Base-by-base conservation (phyloP, 2,797 vertebrate genomes). In the Gadopsis marmoratus region DNA sequence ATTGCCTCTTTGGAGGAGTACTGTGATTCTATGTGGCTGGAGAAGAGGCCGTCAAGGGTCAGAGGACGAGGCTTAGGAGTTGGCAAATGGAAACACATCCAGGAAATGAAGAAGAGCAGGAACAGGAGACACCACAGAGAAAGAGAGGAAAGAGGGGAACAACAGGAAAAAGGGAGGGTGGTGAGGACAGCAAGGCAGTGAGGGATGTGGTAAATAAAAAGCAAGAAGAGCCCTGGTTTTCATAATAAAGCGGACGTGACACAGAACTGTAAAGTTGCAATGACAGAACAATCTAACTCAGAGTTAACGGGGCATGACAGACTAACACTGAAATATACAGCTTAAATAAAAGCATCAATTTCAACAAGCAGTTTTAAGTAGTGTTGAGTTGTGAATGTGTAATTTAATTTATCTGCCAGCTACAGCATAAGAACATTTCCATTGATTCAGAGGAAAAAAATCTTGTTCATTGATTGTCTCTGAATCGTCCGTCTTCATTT, bases 51-150 rank as follows among this genome's bases (percentile, higher is more conserved):
- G 0, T n/a, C 71, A 0, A 90, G 77, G 76, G 82, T 39, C 4
- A 79, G 91, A 73, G 96, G 87, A 92, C 96, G 91, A 86, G 95
- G 81, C 94, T 91, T 94, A 92, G 96, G 88, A 53, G 81, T 81
- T 23, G 95, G 96, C 31, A 99, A 99, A 82, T 99, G 98, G 98
- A 99, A 99, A 90, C 97, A 99, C 58, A 93, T 97, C 35, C 98
- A 99, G 92, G 97, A 99, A 89, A 94, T 97, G 88, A 98, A 97
- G 91, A 99, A 99, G 91, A 99, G 94, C 86, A 91, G 97, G 74
- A 99, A 99, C 86, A 93, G 98, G 82, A 94, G 98, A 66, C 97
- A 99, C 88, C 88, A 93, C 61, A 70, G 67, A 67, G 68, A 77
- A 43, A 88, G 62, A 43, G 74, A 23, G 50, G 78, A 72, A 51